Conservation (phyloP, 1,140 invertebrate species). For the Bombus soroeensis region DNA sequence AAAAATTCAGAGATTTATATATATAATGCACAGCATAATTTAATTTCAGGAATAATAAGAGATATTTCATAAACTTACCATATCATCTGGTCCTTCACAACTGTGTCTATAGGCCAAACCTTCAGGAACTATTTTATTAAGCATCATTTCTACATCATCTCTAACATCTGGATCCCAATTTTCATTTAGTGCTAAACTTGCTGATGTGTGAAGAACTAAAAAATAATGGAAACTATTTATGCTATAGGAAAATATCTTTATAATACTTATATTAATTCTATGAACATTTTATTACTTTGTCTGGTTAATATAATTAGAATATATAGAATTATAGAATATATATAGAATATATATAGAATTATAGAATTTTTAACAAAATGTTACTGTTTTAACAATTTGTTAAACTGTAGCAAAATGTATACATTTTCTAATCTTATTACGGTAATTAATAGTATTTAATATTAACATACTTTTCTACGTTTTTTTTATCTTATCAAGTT, state of each 20-base stretch:
- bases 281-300: background rate
- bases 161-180: constrained; percentile 98
- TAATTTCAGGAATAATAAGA: background rate
- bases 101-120: constrained; percentile 97
- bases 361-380: background rate
- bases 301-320: constrained; percentile 8
- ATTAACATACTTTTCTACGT: background rate
- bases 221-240: constrained; percentile 73
- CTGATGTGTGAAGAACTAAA: constrained; percentile 98
- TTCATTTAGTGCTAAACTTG: constrained; percentile 97
- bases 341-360: no score
- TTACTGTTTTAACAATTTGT: no score
- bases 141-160: constrained; percentile 99
- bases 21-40: background rate
- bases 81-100: constrained; percentile 98
- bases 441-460: background rate
- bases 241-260: background rate
- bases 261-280: constrained; percentile 1
- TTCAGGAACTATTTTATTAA: constrained; percentile 99
- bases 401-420: no score
- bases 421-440: background rate
- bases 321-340: no score
- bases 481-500: background rate
- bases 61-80: constrained; percentile 86
- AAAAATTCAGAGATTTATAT: background rate